A percentile compares a stretch with the other conserved stretches of the same genome.
These are phyloP conservation scores for Psittacula cyanocephala DNA, from an alignment of 2,113 vertebrate genomes.

Conservation along the genomic window DNA sequence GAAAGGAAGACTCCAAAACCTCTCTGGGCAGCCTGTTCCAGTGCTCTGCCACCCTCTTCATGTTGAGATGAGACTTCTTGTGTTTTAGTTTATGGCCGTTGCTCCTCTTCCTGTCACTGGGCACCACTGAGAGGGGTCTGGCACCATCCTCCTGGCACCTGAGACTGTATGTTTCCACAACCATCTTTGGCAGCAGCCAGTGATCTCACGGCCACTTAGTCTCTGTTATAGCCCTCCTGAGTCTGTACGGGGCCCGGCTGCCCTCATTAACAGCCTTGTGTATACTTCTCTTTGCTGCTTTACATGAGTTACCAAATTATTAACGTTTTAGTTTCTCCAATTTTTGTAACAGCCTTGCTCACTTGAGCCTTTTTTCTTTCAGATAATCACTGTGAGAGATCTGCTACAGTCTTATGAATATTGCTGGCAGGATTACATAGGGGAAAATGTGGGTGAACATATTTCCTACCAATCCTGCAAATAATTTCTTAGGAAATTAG, in stretches of 20 bases:
- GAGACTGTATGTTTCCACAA: not conserved
- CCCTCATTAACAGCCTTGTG: not conserved
- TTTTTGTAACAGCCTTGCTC: not conserved
- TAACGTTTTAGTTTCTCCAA: not conserved
- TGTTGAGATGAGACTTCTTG: not conserved
- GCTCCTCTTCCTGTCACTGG: not conserved
- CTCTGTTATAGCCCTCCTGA: not conserved
- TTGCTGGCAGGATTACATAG: not conserved
- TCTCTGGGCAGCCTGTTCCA: not conserved
- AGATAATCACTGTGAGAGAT: not conserved
- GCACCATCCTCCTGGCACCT: not conserved
- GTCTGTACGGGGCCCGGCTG: not conserved
- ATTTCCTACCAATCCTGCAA: not conserved
- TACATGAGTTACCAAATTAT: not conserved
- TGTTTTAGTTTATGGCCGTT: not conserved
- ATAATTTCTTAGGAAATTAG: constrained; percentile 19
- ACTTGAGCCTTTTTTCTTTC: not conserved
- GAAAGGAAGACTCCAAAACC: not conserved
- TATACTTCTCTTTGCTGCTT: not conserved
- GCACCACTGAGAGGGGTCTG: not conserved
- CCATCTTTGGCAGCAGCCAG: not conserved
- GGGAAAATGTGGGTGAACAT: not conserved
- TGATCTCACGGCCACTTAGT: not conserved
- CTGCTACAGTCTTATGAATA: not conserved
- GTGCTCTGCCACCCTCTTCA: not conserved